Evolutionary conservation across 2,113 vertebrate genomes (phyloP).

Genomic region (Falcunculus frontatus): DNA sequence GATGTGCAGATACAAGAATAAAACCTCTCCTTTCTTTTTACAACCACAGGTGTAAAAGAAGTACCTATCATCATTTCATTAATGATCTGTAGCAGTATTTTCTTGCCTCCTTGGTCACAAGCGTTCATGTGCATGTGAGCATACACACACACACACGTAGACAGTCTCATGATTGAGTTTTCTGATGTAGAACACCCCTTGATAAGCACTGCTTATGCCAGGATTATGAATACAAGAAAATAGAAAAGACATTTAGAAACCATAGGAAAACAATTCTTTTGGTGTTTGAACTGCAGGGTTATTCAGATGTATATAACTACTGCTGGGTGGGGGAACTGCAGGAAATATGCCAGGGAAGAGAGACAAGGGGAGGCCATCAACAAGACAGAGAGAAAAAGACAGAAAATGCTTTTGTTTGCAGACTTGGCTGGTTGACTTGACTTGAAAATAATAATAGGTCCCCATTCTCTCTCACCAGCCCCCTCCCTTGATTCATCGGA

Average conservation of each 20-base stretch:
- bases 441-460: slow-evolving; percentile 49
- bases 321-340: background rate
- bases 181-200: background rate
- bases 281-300: slow-evolving; percentile 18
- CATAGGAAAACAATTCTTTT: slow-evolving; percentile 31
- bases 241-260: slow-evolving; percentile 12
- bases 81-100: background rate
- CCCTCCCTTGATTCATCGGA: background rate
- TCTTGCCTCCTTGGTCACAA: background rate
- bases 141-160: fast-evolving
- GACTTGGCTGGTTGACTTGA: slow-evolving; percentile 45
- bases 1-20: background rate
- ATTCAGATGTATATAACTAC: slow-evolving; percentile 30
- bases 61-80: background rate
- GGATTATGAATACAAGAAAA: slow-evolving; percentile 10
- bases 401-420: slow-evolving; percentile 55
- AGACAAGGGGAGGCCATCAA: slow-evolving; percentile 14
- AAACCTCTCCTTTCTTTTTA: background rate
- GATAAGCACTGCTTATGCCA: background rate
- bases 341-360: slow-evolving; percentile 36
- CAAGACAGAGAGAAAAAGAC: slow-evolving; percentile 14
- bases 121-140: background rate
- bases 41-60: background rate
- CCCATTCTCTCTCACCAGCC: background rate
- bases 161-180: background rate